Percentiles rank a stretch among this genome's conserved stretches.
These are phyloP conservation scores for Leucosticte australis DNA, from an alignment of 2,113 vertebrate species.

Conservation along the genomic window DNA sequence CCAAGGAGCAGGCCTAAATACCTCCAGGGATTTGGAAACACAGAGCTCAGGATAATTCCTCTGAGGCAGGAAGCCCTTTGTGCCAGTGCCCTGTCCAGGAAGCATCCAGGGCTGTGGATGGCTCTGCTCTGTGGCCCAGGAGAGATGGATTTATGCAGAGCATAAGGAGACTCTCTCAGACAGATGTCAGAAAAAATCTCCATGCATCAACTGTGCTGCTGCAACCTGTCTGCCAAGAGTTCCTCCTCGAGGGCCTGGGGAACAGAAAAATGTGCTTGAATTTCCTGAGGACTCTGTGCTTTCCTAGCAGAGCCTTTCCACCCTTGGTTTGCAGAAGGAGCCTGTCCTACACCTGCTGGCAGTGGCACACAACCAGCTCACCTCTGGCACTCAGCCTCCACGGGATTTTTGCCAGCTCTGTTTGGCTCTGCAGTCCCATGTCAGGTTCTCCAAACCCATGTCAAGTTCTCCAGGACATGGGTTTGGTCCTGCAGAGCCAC, in stretches of 20 bases:
- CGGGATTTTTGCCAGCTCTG: neutral
- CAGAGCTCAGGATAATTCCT: neutral
- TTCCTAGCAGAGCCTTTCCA: neutral
- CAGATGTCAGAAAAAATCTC: conserved; percentile 11
- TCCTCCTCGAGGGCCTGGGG: neutral
- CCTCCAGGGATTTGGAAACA: neutral
- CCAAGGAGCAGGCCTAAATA: neutral
- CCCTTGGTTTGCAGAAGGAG: neutral
- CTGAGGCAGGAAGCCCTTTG: neutral
- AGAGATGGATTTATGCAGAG: neutral
- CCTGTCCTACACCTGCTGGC: neutral
- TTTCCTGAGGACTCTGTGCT: neutral
- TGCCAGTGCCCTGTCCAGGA: neutral
- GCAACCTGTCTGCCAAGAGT: neutral
- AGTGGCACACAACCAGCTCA: neutral
- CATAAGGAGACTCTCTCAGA: neutral
- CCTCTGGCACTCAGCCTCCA: neutral
- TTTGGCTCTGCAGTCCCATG: neutral
- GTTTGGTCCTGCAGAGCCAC: neutral
- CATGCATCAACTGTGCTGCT: neutral
- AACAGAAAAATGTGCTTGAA: neutral
- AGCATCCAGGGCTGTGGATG: neutral
- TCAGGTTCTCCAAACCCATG: neutral
- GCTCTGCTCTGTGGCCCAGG: neutral
- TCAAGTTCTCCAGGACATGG: fast-evolving